A percentile compares a stretch with the other conserved stretches of the same genome.
phyloP scores from a whole-genome alignment of 2,888 invertebrate genomes.

The Liopterus haemorrhoidalis region DNA sequence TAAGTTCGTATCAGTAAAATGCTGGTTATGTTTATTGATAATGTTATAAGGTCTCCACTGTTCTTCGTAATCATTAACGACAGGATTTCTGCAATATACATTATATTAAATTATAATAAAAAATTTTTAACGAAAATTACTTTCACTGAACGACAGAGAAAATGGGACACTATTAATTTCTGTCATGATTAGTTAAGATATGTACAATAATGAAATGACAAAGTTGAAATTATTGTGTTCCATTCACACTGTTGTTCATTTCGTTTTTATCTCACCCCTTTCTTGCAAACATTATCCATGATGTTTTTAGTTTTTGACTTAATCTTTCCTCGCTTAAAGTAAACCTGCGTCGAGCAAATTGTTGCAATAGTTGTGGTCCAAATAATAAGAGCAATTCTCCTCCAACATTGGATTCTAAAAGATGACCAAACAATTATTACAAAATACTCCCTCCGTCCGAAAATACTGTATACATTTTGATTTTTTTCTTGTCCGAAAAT shows the following conservation, averaged over 20 bases:
- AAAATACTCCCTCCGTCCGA: too few relatives aligned
- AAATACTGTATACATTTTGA: too few relatives aligned
- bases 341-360: constrained; percentile 59
- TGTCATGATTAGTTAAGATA: too few relatives aligned
- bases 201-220: too few relatives aligned
- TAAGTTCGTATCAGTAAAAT: constrained; percentile 39
- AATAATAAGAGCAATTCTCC: constrained; percentile 61
- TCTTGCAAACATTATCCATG: constrained; percentile 46
- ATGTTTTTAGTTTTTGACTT: constrained; percentile 48
- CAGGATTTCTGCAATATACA: too few relatives aligned
- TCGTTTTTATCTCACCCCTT: constrained; percentile 5
- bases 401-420: constrained; percentile 58
- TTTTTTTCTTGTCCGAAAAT: too few relatives aligned
- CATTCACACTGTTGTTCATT: too few relatives aligned
- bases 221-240: too few relatives aligned
- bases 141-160: too few relatives aligned
- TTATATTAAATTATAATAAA: constrained; percentile 3
- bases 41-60: constrained; percentile 57
- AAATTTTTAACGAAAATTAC: too few relatives aligned
- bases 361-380: constrained; percentile 61
- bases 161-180: too few relatives aligned
- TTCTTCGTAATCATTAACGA: constrained; percentile 46
- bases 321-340: constrained; percentile 55
- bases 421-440: too few relatives aligned
- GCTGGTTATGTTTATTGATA: constrained; percentile 49